A percentile compares a stretch with the other conserved stretches of the same genome.
phyloP scores from a whole-genome alignment of 23 tunicate species.

The Trididemnum clinides region DNA sequence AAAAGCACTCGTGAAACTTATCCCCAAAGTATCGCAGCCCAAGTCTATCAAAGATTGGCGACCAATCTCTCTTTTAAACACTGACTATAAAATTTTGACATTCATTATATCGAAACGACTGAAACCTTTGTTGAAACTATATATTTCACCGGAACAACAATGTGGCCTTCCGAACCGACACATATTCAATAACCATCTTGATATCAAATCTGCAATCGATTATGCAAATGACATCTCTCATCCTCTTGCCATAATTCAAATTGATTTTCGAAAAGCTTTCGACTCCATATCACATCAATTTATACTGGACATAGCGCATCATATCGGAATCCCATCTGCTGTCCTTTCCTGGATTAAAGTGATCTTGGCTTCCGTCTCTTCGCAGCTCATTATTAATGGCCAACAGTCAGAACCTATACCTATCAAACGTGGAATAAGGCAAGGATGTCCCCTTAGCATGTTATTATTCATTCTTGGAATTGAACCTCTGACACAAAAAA shows the following conservation, averaged over 20 bases:
- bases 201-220: not conserved
- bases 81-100: conserved; percentile 35
- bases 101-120: not conserved
- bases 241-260: not conserved
- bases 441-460: conserved; percentile 65
- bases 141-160: not conserved
- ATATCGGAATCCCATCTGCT: not conserved
- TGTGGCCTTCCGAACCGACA: not conserved
- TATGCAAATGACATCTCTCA: not conserved
- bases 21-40: not conserved
- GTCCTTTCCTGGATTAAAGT: not conserved
- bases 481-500: conserved; percentile 14
- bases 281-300: conserved; percentile 2
- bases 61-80: conserved; percentile 42
- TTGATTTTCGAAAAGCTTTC: conserved; percentile 25
- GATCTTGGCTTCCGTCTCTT: not conserved
- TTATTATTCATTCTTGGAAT: not conserved
- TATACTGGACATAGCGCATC: not conserved
- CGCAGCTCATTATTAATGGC: conserved; percentile 24
- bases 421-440: conserved; percentile 36
- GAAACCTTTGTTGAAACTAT: not conserved
- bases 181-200: not conserved
- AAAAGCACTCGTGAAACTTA: no score
- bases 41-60: conserved; percentile 30
- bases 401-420: not conserved